Evolutionary conservation across 2,797 vertebrate species (phyloP).

Genomic region (Varecia variegata): DNA sequence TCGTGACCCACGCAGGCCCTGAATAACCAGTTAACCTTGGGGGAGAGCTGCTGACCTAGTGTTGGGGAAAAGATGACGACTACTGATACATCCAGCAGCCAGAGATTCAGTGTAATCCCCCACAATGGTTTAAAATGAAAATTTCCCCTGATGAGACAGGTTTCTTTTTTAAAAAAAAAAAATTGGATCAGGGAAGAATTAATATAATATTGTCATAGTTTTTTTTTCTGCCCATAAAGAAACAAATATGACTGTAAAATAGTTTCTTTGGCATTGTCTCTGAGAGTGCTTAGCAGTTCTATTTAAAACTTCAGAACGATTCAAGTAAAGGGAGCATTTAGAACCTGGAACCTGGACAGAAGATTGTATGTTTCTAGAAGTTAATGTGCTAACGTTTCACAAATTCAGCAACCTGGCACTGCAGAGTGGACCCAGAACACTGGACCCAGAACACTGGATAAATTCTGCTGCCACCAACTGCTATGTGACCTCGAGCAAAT

Average conservation of each 20-base stretch:
- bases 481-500: neutral
- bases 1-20: too few species aligned
- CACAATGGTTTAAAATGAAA: neutral
- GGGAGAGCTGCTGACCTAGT: neutral
- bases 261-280: slow-evolving; percentile 41
- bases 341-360: neutral
- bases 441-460: neutral
- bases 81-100: too few species aligned
- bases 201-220: slow-evolving; percentile 66
- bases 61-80: neutral
- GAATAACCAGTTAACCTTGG: neutral
- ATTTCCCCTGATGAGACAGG: slow-evolving; percentile 61
- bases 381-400: neutral
- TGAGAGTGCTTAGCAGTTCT: neutral
- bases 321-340: neutral
- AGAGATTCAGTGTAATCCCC: neutral
- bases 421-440: neutral
- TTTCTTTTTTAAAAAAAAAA: neutral
- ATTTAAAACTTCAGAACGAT: neutral
- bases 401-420: neutral
- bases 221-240: slow-evolving; percentile 75
- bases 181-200: slow-evolving; percentile 74
- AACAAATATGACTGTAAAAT: slow-evolving; percentile 72
- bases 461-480: neutral
- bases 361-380: neutral